Base-by-base conservation (phyloP, 2,797 vertebrate species). In the Gephyroberyx darwinii region DNA sequence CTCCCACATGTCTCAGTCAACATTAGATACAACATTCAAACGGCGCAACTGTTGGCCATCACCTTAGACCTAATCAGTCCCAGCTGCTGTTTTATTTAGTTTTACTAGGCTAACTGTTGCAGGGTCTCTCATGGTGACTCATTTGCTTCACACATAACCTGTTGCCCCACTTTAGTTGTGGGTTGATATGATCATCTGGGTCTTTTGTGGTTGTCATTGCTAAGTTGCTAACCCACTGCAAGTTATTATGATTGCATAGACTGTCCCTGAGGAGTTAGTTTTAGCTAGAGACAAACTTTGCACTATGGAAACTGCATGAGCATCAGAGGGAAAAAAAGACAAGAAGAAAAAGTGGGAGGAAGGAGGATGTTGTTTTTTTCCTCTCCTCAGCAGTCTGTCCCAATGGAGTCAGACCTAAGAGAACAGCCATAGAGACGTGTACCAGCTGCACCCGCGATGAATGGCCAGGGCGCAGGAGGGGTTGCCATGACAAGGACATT, bases 401-500 rank as follows among this genome's bases (percentile, higher is more conserved):
- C 75, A 69, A 57, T n/a, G 52, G 84, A 74, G 39, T 73, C 0
- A 3, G 60, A 69, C 81, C 69, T 17, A 10, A 74, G 82, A 74
- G 80, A 81, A 73, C 77, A 16, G 64, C 74, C 74, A 65, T 58
- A 74, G 88, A 82, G 85, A 84, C 77, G 2, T 84, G 83, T 84
- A 85, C 89, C 88, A 88, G 83, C 87, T 89, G 86, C 84, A 85
- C 65, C 74, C 56, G 12, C 55, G 5, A 82, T 84, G 83, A 88
- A 87, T 83, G 69, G 78, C 63, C 58, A 9, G 45, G 69, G 75
- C 65, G 75, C 69, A 47, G 76, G 77, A 67, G 70, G 77, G 75
- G 90, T 91, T 90, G 77, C 89, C 88, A 90, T 90, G 88, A 75
- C 87, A 69, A 67, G 82, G 73, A 67, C 8, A 60, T 70, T 80